These are phyloP conservation scores for Lucilia cuprina DNA, from an alignment of 1,140 invertebrate species.

Conservation along the genomic window DNA sequence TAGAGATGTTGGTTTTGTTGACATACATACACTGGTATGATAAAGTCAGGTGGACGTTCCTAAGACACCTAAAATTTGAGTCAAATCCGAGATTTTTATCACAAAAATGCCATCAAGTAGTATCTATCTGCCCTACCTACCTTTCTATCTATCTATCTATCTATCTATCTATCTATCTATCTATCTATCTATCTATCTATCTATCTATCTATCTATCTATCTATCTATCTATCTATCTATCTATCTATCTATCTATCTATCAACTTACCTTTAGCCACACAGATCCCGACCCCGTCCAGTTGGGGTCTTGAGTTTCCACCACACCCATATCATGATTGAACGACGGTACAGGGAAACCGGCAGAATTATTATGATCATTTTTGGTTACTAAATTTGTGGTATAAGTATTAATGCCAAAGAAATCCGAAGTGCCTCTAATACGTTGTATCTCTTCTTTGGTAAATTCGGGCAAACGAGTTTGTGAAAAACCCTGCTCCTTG, in stretches of 20 bases:
- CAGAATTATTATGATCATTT: conserved; percentile 61
- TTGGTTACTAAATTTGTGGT: conserved; percentile 63
- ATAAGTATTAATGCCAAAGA: conserved; percentile 71
- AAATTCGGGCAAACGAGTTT: conserved; percentile 70
- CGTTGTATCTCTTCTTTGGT: conserved; percentile 67
- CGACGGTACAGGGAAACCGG: conserved; percentile 63
- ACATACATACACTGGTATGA: no score
- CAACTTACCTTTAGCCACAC: conserved; percentile 65
- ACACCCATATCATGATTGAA: conserved; percentile 65
- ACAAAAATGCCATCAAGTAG: no score
- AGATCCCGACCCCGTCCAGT: conserved; percentile 64
- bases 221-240: neutral
- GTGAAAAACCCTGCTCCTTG: conserved; percentile 65
- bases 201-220: no score
- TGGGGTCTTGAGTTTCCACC: conserved; percentile 60
- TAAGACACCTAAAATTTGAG: no score
- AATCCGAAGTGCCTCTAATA: conserved; percentile 69
- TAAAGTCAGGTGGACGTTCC: no score
- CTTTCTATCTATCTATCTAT: no score
- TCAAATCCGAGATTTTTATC: no score
- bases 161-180: no score
- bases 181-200: no score
- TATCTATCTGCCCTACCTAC: no score
- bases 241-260: no score
- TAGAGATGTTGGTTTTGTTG: no score